Percentiles rank a stretch among this genome's conserved stretches.
These are phyloP conservation scores for Sphaerodactylus townsendi DNA, from an alignment of 2,113 vertebrate species.

Conservation along the genomic window DNA sequence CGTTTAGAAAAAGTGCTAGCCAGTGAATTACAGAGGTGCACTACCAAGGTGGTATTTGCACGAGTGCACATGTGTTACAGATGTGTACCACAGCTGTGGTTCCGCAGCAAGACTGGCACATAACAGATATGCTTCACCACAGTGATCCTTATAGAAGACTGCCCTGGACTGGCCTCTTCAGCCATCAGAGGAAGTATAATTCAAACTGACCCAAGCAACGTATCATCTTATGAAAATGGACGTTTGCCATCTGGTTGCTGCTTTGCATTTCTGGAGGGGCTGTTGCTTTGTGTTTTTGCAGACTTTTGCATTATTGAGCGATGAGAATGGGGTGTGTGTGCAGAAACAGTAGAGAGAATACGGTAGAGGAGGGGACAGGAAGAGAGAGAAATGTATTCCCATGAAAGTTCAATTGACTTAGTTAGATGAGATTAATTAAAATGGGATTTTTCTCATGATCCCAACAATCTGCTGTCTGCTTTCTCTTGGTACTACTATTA, in stretches of 20 bases:
- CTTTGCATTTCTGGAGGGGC: not conserved
- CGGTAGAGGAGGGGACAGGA: not conserved
- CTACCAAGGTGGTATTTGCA: not conserved
- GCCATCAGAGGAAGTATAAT: not conserved
- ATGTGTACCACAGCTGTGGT: not conserved
- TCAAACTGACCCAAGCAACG: not conserved
- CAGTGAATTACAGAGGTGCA: not conserved
- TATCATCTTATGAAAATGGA: not conserved
- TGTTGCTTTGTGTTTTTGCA: conserved; percentile 46
- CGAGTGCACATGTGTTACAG: too few species aligned
- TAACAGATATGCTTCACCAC: not conserved
- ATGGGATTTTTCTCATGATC: conserved; percentile 70
- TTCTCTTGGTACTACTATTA: conserved; percentile 57
- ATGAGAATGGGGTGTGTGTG: conserved; percentile 31
- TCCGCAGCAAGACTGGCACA: not conserved
- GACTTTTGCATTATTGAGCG: conserved; percentile 4
- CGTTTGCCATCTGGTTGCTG: not conserved
- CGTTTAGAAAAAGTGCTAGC: too few species aligned
- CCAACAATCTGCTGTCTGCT: conserved; percentile 64
- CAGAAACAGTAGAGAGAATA: not conserved
- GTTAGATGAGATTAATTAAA: conserved; percentile 74
- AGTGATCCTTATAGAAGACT: not conserved
- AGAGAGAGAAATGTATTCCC: conserved; percentile 36
- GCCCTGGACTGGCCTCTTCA: not conserved
- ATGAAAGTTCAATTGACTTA: conserved; percentile 66